Evolutionary conservation across 2,113 vertebrate genomes (phyloP).

Genomic region (Peromyscus leucopus): DNA sequence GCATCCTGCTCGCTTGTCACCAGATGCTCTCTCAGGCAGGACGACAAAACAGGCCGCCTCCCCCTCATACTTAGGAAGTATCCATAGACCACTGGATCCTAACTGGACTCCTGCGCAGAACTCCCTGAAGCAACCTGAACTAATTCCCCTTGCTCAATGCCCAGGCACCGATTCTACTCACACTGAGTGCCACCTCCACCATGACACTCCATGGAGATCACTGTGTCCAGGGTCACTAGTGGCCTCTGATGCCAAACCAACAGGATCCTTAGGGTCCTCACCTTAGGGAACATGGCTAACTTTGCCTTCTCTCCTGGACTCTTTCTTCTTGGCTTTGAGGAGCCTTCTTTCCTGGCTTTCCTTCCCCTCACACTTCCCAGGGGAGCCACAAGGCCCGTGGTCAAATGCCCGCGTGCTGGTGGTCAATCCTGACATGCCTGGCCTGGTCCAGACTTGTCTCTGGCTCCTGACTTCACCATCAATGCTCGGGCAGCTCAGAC

Average conservation of each 20-base stretch:
- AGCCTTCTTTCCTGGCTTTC: background rate
- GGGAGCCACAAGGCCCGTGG: background rate
- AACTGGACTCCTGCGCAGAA: background rate
- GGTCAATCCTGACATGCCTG: background rate
- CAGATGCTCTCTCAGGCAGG: background rate
- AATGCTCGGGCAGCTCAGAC: background rate
- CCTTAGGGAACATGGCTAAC: background rate
- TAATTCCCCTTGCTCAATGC: background rate
- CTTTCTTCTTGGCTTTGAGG: background rate
- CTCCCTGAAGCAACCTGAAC: too few species aligned
- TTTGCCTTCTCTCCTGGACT: background rate
- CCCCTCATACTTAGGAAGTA: background rate
- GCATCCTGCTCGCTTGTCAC: background rate
- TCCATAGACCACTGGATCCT: background rate
- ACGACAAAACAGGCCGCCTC: fast-evolving
- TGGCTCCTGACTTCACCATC: background rate
- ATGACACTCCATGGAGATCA: background rate
- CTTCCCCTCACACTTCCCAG: too few species aligned
- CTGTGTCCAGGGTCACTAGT: background rate
- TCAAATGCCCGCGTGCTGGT: background rate
- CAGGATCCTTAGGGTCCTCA: background rate
- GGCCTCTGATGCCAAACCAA: background rate
- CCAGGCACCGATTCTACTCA: background rate
- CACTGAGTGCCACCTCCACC: too few species aligned
- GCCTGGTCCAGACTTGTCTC: background rate